These are phyloP conservation scores for Rhinoraja longicauda DNA, from an alignment of 2,797 vertebrate species.

Conservation along the genomic window DNA sequence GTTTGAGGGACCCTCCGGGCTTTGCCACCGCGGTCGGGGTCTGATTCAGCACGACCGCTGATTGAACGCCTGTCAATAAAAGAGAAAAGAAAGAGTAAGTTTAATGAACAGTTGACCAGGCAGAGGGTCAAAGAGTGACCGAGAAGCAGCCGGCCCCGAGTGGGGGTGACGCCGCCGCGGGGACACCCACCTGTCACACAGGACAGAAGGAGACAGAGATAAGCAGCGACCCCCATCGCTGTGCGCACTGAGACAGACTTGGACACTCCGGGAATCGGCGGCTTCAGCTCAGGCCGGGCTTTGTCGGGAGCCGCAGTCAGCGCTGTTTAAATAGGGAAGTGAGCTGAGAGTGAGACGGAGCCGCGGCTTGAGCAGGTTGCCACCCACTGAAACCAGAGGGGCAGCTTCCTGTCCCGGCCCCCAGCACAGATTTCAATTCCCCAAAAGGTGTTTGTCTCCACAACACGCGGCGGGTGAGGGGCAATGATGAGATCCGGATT, in stretches of 20 bases:
- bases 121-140: background rate
- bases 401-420: slow-evolving; percentile 1
- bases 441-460: too few species aligned
- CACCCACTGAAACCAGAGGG: slow-evolving; percentile 20
- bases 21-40: background rate
- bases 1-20: background rate
- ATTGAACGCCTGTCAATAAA: slow-evolving; percentile 1
- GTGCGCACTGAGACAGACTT: background rate
- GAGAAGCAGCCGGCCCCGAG: background rate
- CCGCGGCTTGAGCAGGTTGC: background rate
- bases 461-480: too few species aligned
- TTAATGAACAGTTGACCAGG: background rate
- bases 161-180: background rate
- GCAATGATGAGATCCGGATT: too few species aligned
- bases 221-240: background rate
- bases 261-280: too few species aligned
- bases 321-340: background rate
- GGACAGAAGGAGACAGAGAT: background rate
- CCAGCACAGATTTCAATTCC: slow-evolving; percentile 7
- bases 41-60: background rate
- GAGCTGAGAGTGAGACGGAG: background rate
- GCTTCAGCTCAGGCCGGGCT: too few species aligned
- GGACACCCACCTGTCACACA: slow-evolving; percentile 18
- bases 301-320: too few species aligned
- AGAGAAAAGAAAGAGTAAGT: background rate